These are phyloP conservation scores for Brachylomia viminalis DNA, from an alignment of 2,888 invertebrate species.

Conservation along the genomic window DNA sequence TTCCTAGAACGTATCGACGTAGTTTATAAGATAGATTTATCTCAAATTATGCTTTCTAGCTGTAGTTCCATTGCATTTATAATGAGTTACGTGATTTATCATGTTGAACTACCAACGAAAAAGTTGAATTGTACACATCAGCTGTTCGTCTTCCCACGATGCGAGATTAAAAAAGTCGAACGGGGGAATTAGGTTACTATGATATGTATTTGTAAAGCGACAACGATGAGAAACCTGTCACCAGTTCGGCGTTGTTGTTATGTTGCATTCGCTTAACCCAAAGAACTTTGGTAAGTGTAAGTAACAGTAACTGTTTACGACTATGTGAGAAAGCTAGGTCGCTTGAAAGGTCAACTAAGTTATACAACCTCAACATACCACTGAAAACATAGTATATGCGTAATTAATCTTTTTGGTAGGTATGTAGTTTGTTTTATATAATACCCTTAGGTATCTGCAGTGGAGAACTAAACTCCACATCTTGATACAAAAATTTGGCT, in stretches of 20 bases:
- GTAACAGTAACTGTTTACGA: conserved; percentile 34
- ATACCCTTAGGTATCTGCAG: conserved; percentile 21
- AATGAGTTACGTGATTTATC: conserved; percentile 35
- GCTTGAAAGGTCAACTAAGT: conserved; percentile 47
- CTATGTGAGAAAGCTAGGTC: conserved; percentile 48
- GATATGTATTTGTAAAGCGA: conserved; percentile 44
- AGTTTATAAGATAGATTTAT: neutral
- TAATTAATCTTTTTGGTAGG: conserved; percentile 14
- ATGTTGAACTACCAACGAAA: conserved; percentile 30
- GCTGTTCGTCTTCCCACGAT: conserved; percentile 61
- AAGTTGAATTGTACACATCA: conserved; percentile 35
- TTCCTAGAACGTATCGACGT: conserved; percentile 17
- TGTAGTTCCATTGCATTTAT: conserved; percentile 28
- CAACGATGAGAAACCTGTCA: conserved; percentile 54
- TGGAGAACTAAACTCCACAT: conserved; percentile 16
- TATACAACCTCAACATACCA: conserved; percentile 40
- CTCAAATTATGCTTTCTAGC: conserved; percentile 25
- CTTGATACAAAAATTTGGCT: conserved; percentile 28
- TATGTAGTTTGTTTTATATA: conserved; percentile 42
- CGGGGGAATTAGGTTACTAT: conserved; percentile 64
- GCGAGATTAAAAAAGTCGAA: conserved; percentile 62
- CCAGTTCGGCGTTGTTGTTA: conserved; percentile 26
- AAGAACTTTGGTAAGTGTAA: conserved; percentile 20
- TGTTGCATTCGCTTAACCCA: conserved; percentile 38
- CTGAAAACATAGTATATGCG: conserved; percentile 64